phyloP scores from a whole-genome alignment of 2,888 invertebrate genomes.

The Volucella inanis region DNA sequence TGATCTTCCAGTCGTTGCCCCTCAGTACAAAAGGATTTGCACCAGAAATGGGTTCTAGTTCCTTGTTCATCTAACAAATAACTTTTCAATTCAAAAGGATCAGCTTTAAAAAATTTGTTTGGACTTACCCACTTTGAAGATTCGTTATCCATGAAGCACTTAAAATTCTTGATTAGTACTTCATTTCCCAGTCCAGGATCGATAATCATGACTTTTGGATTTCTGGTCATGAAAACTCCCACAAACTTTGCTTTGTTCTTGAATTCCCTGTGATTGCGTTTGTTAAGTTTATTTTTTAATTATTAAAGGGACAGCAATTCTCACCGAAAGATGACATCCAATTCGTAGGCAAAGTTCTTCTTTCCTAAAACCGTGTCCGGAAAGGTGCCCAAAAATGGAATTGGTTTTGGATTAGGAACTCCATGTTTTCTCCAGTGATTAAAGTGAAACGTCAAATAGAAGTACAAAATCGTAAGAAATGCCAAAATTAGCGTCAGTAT shows the following conservation, averaged over 20 bases:
- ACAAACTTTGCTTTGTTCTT: constrained; percentile 79
- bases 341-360: constrained; percentile 79
- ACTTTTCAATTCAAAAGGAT: not conserved
- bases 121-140: constrained; percentile 75
- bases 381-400: constrained; percentile 77
- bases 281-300: not conserved
- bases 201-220: constrained; percentile 81
- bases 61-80: constrained; percentile 44
- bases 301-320: constrained; percentile 15
- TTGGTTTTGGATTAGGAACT: constrained; percentile 78
- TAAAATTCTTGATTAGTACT: constrained; percentile 82
- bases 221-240: constrained; percentile 81
- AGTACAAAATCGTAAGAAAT: constrained; percentile 45
- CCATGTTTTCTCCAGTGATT: constrained; percentile 79
- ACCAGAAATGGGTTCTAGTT: constrained; percentile 76
- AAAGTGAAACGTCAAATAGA: constrained; percentile 76
- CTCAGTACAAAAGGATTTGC: constrained; percentile 77
- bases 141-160: constrained; percentile 79
- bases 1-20: constrained; percentile 78
- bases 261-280: constrained; percentile 77
- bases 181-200: constrained; percentile 82
- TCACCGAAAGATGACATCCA: constrained; percentile 82
- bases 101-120: constrained; percentile 4
- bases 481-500: constrained; percentile 58
- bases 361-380: constrained; percentile 76